Evolutionary conservation across 2,888 invertebrate species (phyloP).

Genomic region (Pyrgus malvae): DNA sequence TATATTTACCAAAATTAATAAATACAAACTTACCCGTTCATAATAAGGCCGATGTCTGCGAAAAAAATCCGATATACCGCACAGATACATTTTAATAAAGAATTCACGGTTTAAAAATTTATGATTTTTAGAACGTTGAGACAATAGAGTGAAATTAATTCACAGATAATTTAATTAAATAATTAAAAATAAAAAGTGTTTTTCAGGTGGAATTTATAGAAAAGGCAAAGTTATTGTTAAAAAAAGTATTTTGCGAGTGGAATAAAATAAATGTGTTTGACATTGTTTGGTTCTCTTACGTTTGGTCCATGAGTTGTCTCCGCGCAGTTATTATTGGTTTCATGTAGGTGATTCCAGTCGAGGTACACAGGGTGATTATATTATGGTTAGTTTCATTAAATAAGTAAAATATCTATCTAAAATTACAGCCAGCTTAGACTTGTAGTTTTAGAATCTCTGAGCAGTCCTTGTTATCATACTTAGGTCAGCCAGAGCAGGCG

Average conservation of each 20-base stretch:
- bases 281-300: slow-evolving; percentile 11
- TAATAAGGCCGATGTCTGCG: slow-evolving; percentile 52
- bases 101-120: too few relatives aligned
- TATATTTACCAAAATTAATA: neutral
- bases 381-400: too few relatives aligned
- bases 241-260: neutral
- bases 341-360: slow-evolving; percentile 26
- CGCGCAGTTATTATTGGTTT: slow-evolving; percentile 27
- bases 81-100: slow-evolving; percentile 57
- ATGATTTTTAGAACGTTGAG: neutral
- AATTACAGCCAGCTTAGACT: too few relatives aligned
- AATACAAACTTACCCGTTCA: slow-evolving; percentile 54
- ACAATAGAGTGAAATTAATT: too few relatives aligned
- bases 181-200: too few relatives aligned
- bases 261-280: slow-evolving; percentile 14
- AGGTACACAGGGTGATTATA: slow-evolving; percentile 22
- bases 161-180: neutral
- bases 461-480: too few relatives aligned
- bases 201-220: neutral
- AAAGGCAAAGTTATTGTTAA: neutral
- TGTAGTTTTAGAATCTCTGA: too few relatives aligned
- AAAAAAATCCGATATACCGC: slow-evolving; percentile 66
- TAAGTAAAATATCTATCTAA: too few relatives aligned
- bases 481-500: too few relatives aligned
- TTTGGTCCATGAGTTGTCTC: slow-evolving; percentile 24